Evolutionary conservation across 2,888 invertebrate genomes (phyloP).

Genomic region (Sialis lutaria): DNA sequence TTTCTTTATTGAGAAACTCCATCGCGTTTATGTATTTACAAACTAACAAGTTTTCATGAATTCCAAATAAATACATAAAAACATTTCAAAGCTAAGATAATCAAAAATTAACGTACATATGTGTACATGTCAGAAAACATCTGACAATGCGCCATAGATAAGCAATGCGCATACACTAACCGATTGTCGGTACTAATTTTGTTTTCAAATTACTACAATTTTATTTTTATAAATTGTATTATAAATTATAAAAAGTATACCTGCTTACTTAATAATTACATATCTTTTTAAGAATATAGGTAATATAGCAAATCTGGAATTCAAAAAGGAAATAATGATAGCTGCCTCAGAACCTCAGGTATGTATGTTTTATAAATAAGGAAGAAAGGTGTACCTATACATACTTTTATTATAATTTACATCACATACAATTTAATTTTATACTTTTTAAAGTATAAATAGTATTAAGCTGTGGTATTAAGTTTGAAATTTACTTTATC

Average conservation of each 20-base stretch:
- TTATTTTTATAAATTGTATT: background rate
- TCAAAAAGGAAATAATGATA: conserved; percentile 65
- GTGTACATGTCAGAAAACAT: background rate
- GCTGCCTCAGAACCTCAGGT: conserved; percentile 84
- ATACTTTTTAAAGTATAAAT: background rate
- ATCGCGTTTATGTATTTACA: no score
- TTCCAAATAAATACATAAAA: no score
- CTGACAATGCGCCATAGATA: background rate
- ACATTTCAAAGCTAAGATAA: no score
- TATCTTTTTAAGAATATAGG: no score
- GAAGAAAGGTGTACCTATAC: background rate
- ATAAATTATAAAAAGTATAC: no score
- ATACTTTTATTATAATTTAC: background rate
- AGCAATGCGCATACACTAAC: background rate
- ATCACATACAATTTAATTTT: conserved; percentile 1
- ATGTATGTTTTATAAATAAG: conserved; percentile 26
- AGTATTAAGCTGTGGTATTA: no score
- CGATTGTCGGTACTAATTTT: background rate
- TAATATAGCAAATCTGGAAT: conserved; percentile 67
- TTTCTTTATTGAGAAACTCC: no score
- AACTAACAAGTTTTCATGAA: no score
- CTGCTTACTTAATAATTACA: no score
- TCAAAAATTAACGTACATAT: background rate
- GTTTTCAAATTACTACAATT: no score
- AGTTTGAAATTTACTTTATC: background rate